Base-by-base conservation (phyloP, 2,888 invertebrate species). In the Zhengitettix transpicula region DNA sequence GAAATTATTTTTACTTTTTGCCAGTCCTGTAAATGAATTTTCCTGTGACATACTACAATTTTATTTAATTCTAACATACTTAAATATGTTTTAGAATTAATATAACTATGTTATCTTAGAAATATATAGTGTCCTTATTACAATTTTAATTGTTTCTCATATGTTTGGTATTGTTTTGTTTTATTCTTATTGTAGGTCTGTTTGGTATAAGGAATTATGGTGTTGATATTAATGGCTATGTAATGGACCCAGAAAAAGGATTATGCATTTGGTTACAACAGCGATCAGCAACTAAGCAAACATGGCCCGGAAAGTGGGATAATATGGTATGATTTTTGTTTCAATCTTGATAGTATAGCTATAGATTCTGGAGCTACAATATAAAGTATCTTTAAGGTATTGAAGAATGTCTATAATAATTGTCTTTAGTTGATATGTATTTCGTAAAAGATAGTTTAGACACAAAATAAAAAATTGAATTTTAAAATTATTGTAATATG, bases 241-340 rank as follows among this genome's bases (percentile, higher is more conserved):
- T 92, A 58, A 82, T 81, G 70, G 87, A 92, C 74, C 89, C 89
- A 44, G 82, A 83, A 57, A 85, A 85, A 73, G 90, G 93, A 9
- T 75, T 93, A 54, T 91, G 90, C 74, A 82, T 93, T 70, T 96
- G 96, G 96, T 78, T 96, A 68, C 95, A 94, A 72, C 88, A 89
- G 70, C 80, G 96, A 68, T 89, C 94, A 65, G 81, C 85, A 63
- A 91, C 87, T 58, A 96, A 96, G 76, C 90, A 90, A 74, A 95
- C 95, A 52, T 96, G 93, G 89, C 95, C 96, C 62, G 90, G 89
- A 56, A 91, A 89, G 75, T 89, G 92, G 86, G 96, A 96, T 73
- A 94, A 93, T 71, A 92, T 96, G 85, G 94, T 59, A 55, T 10
- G 40, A 53, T 16, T 28, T 8, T n/a, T n/a, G n/a, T n/a, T n/a